Conservation (phyloP, 2,888 invertebrate genomes). For the Chironomus riparius region DNA sequence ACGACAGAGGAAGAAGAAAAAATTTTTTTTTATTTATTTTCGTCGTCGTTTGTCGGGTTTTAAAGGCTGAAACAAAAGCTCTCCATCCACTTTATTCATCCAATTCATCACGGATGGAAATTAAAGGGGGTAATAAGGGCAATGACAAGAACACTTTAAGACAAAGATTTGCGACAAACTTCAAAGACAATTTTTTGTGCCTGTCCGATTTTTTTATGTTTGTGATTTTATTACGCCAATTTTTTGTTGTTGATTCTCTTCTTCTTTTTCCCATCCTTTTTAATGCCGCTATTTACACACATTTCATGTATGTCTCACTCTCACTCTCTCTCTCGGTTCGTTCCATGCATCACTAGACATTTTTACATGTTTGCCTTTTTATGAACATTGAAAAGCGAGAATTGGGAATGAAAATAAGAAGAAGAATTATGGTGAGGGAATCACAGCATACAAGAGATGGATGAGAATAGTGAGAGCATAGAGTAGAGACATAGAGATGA, state of each 20-base stretch:
- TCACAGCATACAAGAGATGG: too few species aligned
- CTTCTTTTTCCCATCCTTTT: neutral
- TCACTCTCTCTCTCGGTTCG: too few species aligned
- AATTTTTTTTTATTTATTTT: neutral
- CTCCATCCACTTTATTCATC: too few species aligned
- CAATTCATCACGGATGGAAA: neutral
- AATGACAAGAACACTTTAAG: slow-evolving; percentile 14
- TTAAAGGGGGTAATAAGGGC: slow-evolving; percentile 19
- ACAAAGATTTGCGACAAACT: slow-evolving; percentile 6
- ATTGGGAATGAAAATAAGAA: neutral
- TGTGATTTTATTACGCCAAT: slow-evolving; percentile 6
- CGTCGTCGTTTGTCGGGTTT: slow-evolving; percentile 4
- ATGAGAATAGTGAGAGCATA: too few species aligned
- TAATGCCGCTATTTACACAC: neutral
- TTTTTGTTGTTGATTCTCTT: neutral
- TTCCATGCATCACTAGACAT: too few species aligned
- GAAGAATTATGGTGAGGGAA: neutral
- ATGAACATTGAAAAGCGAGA: neutral
- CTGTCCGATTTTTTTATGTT: neutral
- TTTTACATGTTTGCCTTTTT: neutral
- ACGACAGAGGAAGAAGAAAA: neutral
- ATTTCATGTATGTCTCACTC: neutral
- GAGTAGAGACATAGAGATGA: too few species aligned
- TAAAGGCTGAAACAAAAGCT: neutral
- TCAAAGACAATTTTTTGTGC: slow-evolving; percentile 9